These are phyloP conservation scores for Laticauda laticaudata DNA, from an alignment of 2,113 vertebrate species.

Conservation along the genomic window DNA sequence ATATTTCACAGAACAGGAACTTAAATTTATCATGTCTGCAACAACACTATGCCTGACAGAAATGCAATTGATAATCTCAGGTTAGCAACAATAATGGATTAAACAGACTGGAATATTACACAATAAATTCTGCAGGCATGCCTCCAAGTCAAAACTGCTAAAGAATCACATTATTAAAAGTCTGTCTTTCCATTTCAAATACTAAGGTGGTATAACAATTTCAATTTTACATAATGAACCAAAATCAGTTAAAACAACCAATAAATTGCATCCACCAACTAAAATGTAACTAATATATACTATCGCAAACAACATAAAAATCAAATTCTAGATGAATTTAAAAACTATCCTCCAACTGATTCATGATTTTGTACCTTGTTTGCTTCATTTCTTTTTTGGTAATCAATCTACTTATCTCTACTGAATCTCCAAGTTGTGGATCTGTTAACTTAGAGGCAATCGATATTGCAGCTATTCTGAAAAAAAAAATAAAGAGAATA, in stretches of 20 bases:
- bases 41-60: background rate
- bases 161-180: background rate
- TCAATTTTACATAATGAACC: background rate
- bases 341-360: background rate
- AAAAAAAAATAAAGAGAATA: conserved; percentile 19
- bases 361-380: conserved; percentile 74
- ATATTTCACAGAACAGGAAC: background rate
- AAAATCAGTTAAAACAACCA: background rate
- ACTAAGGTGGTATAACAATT: background rate
- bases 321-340: background rate
- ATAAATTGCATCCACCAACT: background rate
- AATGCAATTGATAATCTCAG: background rate
- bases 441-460: conserved; percentile 95
- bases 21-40: background rate
- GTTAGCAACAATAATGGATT: background rate
- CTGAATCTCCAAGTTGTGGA: conserved; percentile 90
- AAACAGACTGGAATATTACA: background rate
- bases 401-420: conserved; percentile 91
- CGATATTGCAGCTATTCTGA: conserved; percentile 92
- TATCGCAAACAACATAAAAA: background rate
- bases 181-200: background rate
- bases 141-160: background rate
- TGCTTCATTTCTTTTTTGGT: conserved; percentile 93
- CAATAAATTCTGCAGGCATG: background rate
- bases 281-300: background rate